A percentile compares a stretch with the other conserved stretches of the same genome.
Evolutionary conservation across 2,888 invertebrate species (phyloP).

Genomic region (Drosophila vallismaia): DNA sequence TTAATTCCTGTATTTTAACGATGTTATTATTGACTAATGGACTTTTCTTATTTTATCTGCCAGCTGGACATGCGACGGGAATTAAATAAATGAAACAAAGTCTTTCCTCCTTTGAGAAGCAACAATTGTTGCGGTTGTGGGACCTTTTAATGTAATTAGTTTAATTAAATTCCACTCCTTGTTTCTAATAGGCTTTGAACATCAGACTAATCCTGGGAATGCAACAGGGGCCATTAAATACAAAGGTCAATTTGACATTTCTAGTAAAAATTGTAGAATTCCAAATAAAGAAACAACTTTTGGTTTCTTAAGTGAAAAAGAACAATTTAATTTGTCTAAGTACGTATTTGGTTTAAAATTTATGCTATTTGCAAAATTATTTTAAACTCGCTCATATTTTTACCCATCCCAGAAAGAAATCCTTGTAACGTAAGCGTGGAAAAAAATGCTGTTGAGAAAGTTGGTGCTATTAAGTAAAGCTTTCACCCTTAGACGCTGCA

Average conservation of each 20-base stretch:
- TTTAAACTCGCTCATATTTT: neutral
- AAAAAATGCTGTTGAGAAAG: conserved; percentile 28
- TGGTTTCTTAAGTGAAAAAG: neutral
- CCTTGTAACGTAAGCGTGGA: neutral
- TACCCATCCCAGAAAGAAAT: neutral
- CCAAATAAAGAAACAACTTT: too few species aligned
- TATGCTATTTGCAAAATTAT: neutral
- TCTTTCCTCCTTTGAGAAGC: neutral
- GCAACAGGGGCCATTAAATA: conserved; percentile 2
- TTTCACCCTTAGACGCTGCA: neutral
- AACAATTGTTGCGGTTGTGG: neutral
- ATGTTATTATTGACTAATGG: neutral
- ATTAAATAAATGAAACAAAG: neutral
- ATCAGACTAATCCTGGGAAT: conserved; percentile 1
- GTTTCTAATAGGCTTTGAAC: neutral
- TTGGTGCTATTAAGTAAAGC: conserved; percentile 34
- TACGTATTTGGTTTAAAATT: neutral
- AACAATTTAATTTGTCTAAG: neutral
- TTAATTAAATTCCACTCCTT: conserved; percentile 5
- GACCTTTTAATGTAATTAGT: conserved; percentile 1
- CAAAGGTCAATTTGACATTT: neutral
- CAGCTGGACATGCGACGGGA: neutral
- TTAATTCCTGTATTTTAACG: neutral
- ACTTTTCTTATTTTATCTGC: neutral
- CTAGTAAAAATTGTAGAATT: neutral